Evolutionary conservation across 2,888 invertebrate species (phyloP).

Genomic region (Litoditis marina): DNA sequence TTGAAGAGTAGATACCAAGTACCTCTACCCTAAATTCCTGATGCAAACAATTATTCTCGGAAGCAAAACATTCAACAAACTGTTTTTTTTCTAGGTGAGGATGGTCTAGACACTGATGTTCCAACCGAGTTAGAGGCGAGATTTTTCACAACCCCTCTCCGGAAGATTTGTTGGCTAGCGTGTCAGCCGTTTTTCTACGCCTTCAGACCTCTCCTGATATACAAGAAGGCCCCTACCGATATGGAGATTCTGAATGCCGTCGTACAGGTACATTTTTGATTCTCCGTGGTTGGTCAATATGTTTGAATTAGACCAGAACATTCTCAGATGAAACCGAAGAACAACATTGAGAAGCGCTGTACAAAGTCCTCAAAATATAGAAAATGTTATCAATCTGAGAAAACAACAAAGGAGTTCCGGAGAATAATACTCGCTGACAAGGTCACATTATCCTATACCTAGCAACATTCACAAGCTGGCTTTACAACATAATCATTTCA

Average conservation of each 20-base stretch:
- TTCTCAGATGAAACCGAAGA: too few species aligned
- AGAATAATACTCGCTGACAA: too few species aligned
- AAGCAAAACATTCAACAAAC: not conserved
- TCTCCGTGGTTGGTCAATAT: not conserved
- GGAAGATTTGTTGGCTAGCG: conserved; percentile 86
- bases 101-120: conserved; percentile 87
- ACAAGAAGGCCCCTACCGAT: conserved; percentile 68
- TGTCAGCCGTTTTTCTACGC: conserved; percentile 94
- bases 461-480: too few species aligned
- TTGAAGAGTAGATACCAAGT: too few species aligned
- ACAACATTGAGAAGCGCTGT: too few species aligned
- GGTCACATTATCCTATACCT: too few species aligned
- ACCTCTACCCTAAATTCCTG: too few species aligned
- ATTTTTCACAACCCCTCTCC: conserved; percentile 82
- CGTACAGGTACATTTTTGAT: conserved; percentile 67
- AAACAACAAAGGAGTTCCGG: too few species aligned
- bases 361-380: too few species aligned
- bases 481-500: conserved; percentile 65
- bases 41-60: not conserved
- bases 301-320: not conserved
- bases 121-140: conserved; percentile 88
- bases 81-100: conserved; percentile 74
- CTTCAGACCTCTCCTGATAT: conserved; percentile 74
- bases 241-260: conserved; percentile 81
- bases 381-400: too few species aligned